Evolutionary conservation across 92 coral and sea anemone genomes (phyloP), one percentile per base, ranked within the genome.

Genomic region (Epizoanthus fatuus): DNA sequence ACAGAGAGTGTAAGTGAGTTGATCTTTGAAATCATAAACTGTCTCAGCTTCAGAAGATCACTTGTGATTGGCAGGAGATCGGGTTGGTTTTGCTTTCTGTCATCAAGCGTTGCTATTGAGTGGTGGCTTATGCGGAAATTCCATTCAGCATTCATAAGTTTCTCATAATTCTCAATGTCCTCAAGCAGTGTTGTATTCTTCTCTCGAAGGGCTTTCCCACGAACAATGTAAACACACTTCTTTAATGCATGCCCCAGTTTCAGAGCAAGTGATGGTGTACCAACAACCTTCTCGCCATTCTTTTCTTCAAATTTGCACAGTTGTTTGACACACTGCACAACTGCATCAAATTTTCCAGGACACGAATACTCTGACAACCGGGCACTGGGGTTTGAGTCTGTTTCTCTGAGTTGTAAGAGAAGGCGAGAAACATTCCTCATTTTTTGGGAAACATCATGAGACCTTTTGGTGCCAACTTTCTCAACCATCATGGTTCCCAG

Each of bases 61-160:
- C 65, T 79, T 40, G 89, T 78, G 2, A 79, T 29, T 15, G 93
- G 89, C 10, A 89, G 78, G 8, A 81, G 85, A 5, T 69, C 80
- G 1, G 67, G 60, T 66, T 89, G 69, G 37, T 89, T 89, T 47
- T 22, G n/a, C 56, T 58, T 83, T 72, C 88, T 56, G 7, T 57
- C 69, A 11, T 38, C 66, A 80, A 89, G 64, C 15, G 88, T 83
- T 60, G 64, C 7, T 38, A 78, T 11, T n/a, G 88, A 89, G 62
- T 75, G 85, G 57, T 83, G 76, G 66, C 69, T 67, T 45, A 83
- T 47, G 25, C 65, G 77, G 53, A 51, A 35, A 78, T 47, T 89
- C 88, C 88, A 89, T 65, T 89, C 92, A 0, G 81, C 68, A 37
- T 83, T 88, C 76, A 83, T 63, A 2, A 84, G 80, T 56, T 89